Evolutionary conservation across 2,888 invertebrate species (phyloP).

Genomic region (Papilio elwesi): DNA sequence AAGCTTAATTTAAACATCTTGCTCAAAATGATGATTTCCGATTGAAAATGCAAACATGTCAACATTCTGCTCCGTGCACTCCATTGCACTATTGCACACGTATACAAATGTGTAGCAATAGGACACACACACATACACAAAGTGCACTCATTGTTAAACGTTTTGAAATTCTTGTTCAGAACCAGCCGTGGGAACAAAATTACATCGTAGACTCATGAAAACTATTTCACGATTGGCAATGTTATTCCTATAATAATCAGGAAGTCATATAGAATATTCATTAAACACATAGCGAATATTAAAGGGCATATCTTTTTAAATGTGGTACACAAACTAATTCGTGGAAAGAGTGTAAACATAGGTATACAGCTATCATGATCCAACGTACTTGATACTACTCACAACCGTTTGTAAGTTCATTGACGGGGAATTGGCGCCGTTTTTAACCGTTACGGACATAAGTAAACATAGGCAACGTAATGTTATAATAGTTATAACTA

Average conservation of each 20-base stretch:
- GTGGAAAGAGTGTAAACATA: constrained; percentile 36
- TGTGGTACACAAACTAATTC: neutral
- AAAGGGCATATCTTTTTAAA: neutral
- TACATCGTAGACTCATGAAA: constrained; percentile 51
- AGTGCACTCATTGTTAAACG: constrained; percentile 75
- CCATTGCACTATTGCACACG: constrained; percentile 46
- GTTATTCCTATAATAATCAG: constrained; percentile 10
- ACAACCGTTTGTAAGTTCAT: constrained; percentile 57
- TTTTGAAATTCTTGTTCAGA: constrained; percentile 75
- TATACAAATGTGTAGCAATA: constrained; percentile 48
- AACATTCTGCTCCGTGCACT: constrained; percentile 47
- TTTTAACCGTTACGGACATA: constrained; percentile 43
- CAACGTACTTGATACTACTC: constrained; percentile 45
- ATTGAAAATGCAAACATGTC: neutral
- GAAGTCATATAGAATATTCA: neutral
- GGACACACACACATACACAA: constrained; percentile 56
- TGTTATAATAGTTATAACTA: constrained; percentile 21
- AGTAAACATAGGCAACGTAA: constrained; percentile 9
- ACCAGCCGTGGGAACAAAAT: constrained; percentile 74
- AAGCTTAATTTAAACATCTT: neutral
- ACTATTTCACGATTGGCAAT: constrained; percentile 28
- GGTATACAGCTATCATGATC: constrained; percentile 29
- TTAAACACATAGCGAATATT: neutral
- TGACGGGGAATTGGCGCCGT: constrained; percentile 63
- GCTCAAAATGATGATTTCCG: neutral